These are phyloP conservation scores for Actias luna DNA, from an alignment of 2,888 invertebrate genomes.

Conservation along the genomic window DNA sequence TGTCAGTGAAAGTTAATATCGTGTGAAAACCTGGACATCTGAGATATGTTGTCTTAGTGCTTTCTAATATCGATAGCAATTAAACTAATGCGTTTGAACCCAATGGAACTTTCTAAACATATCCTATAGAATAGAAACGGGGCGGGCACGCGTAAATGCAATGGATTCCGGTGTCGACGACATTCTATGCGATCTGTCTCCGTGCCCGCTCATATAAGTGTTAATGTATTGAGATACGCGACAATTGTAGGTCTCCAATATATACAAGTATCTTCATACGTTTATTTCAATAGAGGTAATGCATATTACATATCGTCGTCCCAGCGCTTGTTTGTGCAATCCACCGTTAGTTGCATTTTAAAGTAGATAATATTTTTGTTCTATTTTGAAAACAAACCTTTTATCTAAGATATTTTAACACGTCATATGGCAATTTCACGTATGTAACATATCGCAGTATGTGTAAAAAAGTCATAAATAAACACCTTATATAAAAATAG, in stretches of 20 bases:
- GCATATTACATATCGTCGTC: background rate
- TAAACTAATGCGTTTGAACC: background rate
- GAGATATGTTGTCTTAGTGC: background rate
- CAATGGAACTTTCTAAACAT: background rate
- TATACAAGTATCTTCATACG: background rate
- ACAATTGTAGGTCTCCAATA: background rate
- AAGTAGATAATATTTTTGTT: too few species aligned
- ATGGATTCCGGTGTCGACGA: background rate
- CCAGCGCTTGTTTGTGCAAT: too few species aligned
- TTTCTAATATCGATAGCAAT: background rate
- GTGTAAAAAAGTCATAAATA: too few species aligned
- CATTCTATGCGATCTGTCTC: conserved; percentile 1
- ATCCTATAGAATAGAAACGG: background rate
- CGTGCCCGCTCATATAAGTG: background rate
- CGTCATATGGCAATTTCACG: too few species aligned
- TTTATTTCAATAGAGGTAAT: background rate
- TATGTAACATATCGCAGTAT: too few species aligned
- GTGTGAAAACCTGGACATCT: background rate
- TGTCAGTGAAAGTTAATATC: background rate
- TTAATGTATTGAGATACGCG: background rate
- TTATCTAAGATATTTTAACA: too few species aligned
- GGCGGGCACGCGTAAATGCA: background rate
- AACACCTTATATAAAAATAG: too few species aligned
- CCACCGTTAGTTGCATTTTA: too few species aligned
- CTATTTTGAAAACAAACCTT: too few species aligned